Evolutionary conservation across 2,888 invertebrate species (phyloP).

Genomic region (Troides helena): DNA sequence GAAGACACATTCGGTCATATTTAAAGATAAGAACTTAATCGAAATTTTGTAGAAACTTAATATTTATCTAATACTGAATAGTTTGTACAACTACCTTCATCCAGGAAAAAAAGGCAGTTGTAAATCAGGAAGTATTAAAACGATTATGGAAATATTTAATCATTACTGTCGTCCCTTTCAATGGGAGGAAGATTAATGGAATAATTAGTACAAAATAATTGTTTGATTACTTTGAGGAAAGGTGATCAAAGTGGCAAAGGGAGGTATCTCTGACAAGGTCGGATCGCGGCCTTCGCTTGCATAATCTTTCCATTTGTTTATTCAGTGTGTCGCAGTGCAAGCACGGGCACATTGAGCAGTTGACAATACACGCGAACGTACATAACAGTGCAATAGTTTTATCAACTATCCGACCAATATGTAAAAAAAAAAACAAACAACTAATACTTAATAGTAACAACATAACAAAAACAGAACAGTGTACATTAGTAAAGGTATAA

Average conservation of each 20-base stretch:
- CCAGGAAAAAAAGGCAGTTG: neutral
- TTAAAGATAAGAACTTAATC: too few species aligned
- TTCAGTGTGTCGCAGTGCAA: slow-evolving; percentile 5
- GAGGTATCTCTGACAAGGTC: slow-evolving; percentile 17
- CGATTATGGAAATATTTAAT: neutral
- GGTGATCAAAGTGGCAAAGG: slow-evolving; percentile 5
- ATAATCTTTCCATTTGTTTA: slow-evolving; percentile 14
- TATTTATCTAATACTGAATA: neutral
- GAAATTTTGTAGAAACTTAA: too few species aligned
- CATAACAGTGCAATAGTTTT: neutral
- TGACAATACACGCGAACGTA: slow-evolving; percentile 1
- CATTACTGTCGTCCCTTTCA: neutral
- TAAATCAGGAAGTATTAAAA: neutral
- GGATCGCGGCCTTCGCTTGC: slow-evolving; percentile 15
- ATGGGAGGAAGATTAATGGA: slow-evolving; percentile 5
- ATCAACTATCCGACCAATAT: neutral
- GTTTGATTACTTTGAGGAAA: slow-evolving; percentile 10
- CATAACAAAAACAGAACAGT: too few species aligned
- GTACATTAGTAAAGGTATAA: neutral
- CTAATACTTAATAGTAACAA: neutral
- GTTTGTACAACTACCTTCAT: neutral
- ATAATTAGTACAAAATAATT: slow-evolving; percentile 12
- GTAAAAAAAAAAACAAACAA: neutral
- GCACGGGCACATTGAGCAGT: neutral
- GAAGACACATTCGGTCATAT: too few species aligned